phyloP scores from a whole-genome alignment of 35 echinoderm and acorn worm genomes.

The Eucidaris tribuloides region DNA sequence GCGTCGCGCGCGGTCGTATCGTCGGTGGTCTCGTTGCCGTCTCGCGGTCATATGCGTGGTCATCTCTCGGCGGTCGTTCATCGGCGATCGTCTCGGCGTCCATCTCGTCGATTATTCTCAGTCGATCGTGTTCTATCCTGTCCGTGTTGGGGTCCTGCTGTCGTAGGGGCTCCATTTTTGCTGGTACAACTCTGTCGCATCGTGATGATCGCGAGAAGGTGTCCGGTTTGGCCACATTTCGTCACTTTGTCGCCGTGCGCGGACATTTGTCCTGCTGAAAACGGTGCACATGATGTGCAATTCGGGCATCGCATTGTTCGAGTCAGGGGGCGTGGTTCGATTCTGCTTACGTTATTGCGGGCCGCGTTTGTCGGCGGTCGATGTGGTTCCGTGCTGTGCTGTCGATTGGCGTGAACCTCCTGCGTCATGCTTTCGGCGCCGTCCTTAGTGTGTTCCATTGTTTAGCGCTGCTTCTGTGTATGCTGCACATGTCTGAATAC shows the following conservation, averaged over 20 bases:
- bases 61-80: too few species aligned
- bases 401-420: background rate
- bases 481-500: background rate
- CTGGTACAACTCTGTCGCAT: too few species aligned
- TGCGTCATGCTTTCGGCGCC: background rate
- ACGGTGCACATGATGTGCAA: conserved; percentile 29
- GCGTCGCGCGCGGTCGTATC: too few species aligned
- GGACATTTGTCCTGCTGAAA: background rate
- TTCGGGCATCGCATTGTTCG: background rate
- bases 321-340: too few species aligned
- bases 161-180: too few species aligned
- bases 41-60: too few species aligned
- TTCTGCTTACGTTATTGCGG: background rate
- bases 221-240: conserved; percentile 13
- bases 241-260: conserved; percentile 17
- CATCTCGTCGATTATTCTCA: too few species aligned
- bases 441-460: background rate
- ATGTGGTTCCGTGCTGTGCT: background rate
- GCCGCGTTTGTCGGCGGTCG: background rate
- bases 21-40: too few species aligned
- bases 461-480: background rate
- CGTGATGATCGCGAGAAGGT: background rate
- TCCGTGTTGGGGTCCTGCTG: too few species aligned
- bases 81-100: too few species aligned
- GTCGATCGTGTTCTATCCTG: too few species aligned